Percentiles rank a stretch among this genome's conserved stretches.
These are phyloP conservation scores for Acanthosoma haemorrhoidale DNA, from an alignment of 2,888 invertebrate genomes.

Conservation along the genomic window DNA sequence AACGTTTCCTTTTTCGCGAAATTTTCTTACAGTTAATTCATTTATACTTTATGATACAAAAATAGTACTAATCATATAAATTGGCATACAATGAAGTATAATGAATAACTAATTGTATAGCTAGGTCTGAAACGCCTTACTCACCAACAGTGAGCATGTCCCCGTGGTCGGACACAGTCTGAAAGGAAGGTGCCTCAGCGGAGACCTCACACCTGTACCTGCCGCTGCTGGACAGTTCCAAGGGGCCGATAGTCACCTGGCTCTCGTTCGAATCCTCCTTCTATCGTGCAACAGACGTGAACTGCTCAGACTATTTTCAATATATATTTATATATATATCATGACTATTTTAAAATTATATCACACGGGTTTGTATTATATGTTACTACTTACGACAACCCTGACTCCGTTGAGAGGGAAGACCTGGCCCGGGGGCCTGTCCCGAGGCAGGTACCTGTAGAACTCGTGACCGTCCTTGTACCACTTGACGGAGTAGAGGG, in stretches of 20 bases:
- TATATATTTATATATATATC: neutral
- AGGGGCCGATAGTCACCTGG: slow-evolving; percentile 39
- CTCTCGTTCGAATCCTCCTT: slow-evolving; percentile 40
- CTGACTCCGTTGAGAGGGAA: slow-evolving; percentile 75
- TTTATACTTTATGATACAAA: no score
- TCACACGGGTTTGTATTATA: slow-evolving; percentile 46
- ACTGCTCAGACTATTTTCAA: neutral
- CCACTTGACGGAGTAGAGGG: slow-evolving; percentile 85
- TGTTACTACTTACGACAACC: slow-evolving; percentile 69
- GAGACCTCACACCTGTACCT: slow-evolving; percentile 47
- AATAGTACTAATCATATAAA: no score
- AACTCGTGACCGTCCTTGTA: slow-evolving; percentile 87
- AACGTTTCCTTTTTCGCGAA: no score
- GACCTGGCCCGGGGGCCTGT: slow-evolving; percentile 72
- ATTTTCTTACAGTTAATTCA: no score
- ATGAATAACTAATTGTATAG: no score
- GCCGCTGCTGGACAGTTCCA: slow-evolving; percentile 43
- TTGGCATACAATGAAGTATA: no score
- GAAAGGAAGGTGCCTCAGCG: slow-evolving; percentile 47
- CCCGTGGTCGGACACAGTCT: slow-evolving; percentile 45
- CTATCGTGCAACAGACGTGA: slow-evolving; percentile 34
- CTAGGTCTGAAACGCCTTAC: slow-evolving; percentile 39
- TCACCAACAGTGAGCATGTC: slow-evolving; percentile 47
- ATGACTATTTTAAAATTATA: no score
- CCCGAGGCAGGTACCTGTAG: slow-evolving; percentile 78